Conservation (phyloP, 2,113 vertebrate species). For the Tretioscincus oriximinensis region DNA sequence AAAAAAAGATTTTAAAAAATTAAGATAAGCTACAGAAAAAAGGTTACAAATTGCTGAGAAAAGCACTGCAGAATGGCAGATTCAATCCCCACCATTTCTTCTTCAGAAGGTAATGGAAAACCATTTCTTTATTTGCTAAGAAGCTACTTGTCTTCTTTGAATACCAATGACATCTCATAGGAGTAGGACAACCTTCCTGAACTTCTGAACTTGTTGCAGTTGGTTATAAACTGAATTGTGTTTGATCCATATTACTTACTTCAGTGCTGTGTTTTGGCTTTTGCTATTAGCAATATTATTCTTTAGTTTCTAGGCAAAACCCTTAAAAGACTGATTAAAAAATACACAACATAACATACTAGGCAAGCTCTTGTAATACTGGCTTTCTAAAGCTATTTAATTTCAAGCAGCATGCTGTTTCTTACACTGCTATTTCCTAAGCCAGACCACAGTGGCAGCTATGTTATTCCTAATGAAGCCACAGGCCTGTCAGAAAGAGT, state of each 20-base stretch:
- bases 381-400: not conserved
- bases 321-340: not conserved
- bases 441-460: not conserved
- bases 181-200: too few relatives aligned
- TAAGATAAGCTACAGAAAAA: not conserved
- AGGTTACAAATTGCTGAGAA: not conserved
- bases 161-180: too few relatives aligned
- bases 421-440: not conserved
- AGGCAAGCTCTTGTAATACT: not conserved
- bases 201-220: not conserved
- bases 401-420: not conserved
- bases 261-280: not conserved
- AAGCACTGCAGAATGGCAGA: not conserved
- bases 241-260: not conserved
- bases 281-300: not conserved
- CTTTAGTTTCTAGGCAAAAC: not conserved
- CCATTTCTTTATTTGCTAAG: not conserved
- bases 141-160: too few relatives aligned
- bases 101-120: not conserved
- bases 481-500: not conserved
- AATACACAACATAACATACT: not conserved
- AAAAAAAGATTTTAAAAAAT: too few relatives aligned
- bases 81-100: not conserved
- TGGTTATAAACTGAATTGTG: not conserved
- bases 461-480: constrained; percentile 9